phyloP scores from a whole-genome alignment of 2,888 invertebrate species.

The Campopleginae sp. region DNA sequence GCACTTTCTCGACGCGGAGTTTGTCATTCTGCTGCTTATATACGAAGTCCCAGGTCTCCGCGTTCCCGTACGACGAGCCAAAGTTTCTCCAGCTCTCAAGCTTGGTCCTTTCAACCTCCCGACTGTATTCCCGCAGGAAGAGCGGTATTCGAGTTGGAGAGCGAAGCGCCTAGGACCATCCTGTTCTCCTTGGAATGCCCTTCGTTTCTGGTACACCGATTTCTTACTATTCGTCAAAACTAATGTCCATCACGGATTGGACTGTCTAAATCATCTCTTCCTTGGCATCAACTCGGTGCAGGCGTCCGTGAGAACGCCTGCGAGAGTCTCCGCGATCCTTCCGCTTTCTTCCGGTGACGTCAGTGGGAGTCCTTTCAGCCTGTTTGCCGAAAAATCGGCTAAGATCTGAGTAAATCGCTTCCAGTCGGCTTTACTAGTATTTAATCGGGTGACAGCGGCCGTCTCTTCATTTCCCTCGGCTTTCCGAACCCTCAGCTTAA shows the following conservation, averaged over 20 bases:
- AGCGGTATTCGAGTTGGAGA: neutral
- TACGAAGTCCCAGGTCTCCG: slow-evolving; percentile 64
- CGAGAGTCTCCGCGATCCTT: no score
- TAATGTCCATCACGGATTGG: slow-evolving; percentile 68
- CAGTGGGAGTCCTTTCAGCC: no score
- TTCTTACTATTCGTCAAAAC: slow-evolving; percentile 37
- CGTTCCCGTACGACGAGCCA: slow-evolving; percentile 61
- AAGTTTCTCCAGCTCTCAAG: slow-evolving; percentile 19
- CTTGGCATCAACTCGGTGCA: no score
- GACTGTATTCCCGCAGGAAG: slow-evolving; percentile 36
- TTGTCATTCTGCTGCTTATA: no score
- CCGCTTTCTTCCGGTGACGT: no score
- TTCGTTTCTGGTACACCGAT: slow-evolving; percentile 19
- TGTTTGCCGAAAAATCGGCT: no score
- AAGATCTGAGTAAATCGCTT: neutral
- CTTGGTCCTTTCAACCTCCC: slow-evolving; percentile 35
- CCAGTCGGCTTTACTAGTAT: slow-evolving; percentile 60
- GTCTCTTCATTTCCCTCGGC: neutral
- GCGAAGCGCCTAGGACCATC: neutral
- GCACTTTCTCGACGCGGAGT: no score
- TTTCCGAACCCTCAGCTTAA: slow-evolving; percentile 33
- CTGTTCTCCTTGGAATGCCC: slow-evolving; percentile 31
- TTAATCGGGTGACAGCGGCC: slow-evolving; percentile 38
- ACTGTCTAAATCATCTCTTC: neutral
- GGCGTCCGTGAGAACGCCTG: no score